These are phyloP conservation scores for Acleris literana DNA, from an alignment of 2,888 invertebrate genomes.

Conservation along the genomic window DNA sequence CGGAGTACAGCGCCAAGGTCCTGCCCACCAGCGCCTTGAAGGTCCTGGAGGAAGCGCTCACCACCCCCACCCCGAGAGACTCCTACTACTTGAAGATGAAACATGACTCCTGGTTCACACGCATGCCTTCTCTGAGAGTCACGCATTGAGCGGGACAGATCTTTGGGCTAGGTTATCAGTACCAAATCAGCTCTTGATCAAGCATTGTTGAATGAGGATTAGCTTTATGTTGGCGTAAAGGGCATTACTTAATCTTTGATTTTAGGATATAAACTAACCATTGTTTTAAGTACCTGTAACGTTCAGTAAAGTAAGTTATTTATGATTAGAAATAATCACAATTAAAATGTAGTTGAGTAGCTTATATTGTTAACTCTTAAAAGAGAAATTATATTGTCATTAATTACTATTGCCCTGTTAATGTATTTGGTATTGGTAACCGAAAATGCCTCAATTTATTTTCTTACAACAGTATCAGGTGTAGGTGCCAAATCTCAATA, in stretches of 20 bases:
- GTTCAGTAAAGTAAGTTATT: slow-evolving; percentile 11
- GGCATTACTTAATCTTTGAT: slow-evolving; percentile 28
- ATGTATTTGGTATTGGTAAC: slow-evolving; percentile 27
- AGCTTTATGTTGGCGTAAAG: background rate
- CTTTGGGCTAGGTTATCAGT: slow-evolving; percentile 20
- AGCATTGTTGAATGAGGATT: slow-evolving; percentile 9
- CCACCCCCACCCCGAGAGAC: slow-evolving; percentile 81
- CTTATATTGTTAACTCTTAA: too few species aligned
- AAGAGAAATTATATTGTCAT: too few species aligned
- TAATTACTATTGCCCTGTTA: too few species aligned
- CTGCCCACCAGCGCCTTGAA: slow-evolving; percentile 84
- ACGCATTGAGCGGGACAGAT: slow-evolving; percentile 49
- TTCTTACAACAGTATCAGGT: slow-evolving; percentile 22
- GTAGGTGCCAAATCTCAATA: slow-evolving; percentile 35
- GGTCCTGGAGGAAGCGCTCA: slow-evolving; percentile 85
- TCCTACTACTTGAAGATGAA: slow-evolving; percentile 78
- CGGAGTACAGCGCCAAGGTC: slow-evolving; percentile 86
- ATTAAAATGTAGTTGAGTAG: slow-evolving; percentile 4
- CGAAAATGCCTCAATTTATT: background rate
- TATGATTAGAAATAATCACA: slow-evolving; percentile 9
- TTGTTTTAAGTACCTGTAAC: background rate
- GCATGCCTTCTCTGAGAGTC: slow-evolving; percentile 78
- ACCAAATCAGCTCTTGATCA: slow-evolving; percentile 3
- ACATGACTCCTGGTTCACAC: slow-evolving; percentile 79
- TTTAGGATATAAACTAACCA: too few species aligned